phyloP scores from a whole-genome alignment of 1,140 invertebrate species.

The Listronotus bonariensis region DNA sequence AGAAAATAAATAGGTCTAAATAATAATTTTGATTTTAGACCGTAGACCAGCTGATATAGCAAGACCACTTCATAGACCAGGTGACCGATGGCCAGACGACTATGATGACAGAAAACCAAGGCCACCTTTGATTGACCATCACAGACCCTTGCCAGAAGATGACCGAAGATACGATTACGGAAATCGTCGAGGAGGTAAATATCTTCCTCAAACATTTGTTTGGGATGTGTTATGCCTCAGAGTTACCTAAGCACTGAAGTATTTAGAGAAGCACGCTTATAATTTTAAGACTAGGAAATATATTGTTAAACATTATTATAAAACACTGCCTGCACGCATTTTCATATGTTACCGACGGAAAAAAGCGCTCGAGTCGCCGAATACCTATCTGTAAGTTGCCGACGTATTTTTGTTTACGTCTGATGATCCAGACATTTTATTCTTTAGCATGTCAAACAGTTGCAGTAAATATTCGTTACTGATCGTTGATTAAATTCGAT shows the following conservation, averaged over 20 bases:
- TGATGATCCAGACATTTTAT: too few species aligned
- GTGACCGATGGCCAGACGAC: conserved; percentile 34
- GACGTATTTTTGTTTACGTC: too few species aligned
- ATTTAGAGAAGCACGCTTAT: not conserved
- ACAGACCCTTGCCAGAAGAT: conserved; percentile 20
- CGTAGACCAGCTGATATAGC: conserved; percentile 19
- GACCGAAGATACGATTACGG: conserved; percentile 35
- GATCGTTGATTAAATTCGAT: too few species aligned
- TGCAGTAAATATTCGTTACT: too few species aligned
- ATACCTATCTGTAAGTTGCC: too few species aligned
- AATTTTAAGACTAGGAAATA: not conserved
- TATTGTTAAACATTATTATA: too few species aligned
- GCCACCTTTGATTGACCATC: not conserved
- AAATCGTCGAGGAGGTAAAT: conserved; percentile 49
- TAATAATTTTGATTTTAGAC: conserved; percentile 13
- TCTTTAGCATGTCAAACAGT: too few species aligned
- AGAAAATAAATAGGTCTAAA: too few species aligned
- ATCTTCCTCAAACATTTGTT: conserved; percentile 40
- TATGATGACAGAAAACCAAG: conserved; percentile 1
- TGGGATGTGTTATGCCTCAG: conserved; percentile 45
- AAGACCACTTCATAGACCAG: conserved; percentile 16
- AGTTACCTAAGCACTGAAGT: not conserved
- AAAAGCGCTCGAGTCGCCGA: too few species aligned
- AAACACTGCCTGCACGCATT: too few species aligned
- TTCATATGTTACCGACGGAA: too few species aligned